Conservation (phyloP, 2,113 vertebrate species). For the Mixornis gularis region DNA sequence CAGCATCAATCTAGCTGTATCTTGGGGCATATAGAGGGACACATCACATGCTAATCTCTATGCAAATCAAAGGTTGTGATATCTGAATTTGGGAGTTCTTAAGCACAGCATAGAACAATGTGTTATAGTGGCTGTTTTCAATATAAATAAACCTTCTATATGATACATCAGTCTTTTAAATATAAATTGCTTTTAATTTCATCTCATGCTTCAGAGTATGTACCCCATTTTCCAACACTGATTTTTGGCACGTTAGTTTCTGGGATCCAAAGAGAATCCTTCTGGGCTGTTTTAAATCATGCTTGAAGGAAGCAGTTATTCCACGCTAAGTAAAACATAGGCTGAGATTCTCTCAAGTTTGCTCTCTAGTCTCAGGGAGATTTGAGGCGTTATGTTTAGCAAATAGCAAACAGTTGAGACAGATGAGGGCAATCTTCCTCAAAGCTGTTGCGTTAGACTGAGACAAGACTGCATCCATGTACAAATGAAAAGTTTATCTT, state of each 20-base stretch:
- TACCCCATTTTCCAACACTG: not conserved
- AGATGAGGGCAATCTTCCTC: constrained; percentile 45
- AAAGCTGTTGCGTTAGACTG: constrained; percentile 30
- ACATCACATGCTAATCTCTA: not conserved
- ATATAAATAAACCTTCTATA: not conserved
- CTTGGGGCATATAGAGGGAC: not conserved
- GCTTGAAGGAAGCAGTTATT: not conserved
- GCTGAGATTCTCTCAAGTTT: not conserved
- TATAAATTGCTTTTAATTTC: not conserved
- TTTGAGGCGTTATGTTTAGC: constrained; percentile 10
- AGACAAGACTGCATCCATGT: constrained; percentile 11
- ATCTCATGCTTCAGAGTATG: not conserved
- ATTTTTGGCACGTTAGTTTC: not conserved
- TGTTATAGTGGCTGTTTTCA: not conserved
- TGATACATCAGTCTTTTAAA: not conserved
- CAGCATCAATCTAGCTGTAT: not conserved
- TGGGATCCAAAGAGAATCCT: not conserved
- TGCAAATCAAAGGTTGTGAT: not conserved
- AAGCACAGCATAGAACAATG: not conserved
- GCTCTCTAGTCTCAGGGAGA: not conserved
- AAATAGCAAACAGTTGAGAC: constrained; percentile 17
- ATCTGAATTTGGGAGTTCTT: not conserved
- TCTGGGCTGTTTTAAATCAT: not conserved
- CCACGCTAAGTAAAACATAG: not conserved
- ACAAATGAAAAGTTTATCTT: constrained; percentile 54